phyloP scores from a whole-genome alignment of 2,797 vertebrate genomes.

The Acipenser transmontanus region DNA sequence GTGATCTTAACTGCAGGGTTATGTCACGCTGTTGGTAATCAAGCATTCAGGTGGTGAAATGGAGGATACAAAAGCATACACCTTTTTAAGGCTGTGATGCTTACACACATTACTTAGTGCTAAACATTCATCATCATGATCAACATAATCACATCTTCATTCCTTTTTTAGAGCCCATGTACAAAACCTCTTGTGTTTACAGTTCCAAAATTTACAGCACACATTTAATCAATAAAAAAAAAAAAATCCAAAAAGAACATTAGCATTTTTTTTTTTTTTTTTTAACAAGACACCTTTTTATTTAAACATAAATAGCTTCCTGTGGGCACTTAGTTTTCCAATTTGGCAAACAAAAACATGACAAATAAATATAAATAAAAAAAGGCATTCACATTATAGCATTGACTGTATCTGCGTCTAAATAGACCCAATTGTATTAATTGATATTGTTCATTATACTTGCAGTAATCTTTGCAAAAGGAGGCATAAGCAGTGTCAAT shows the following conservation, averaged over 20 bases:
- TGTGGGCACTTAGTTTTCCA: slow-evolving; percentile 76
- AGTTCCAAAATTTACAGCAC: slow-evolving; percentile 4
- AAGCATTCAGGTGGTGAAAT: slow-evolving; percentile 53
- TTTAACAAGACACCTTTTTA: slow-evolving; percentile 28
- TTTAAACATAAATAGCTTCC: slow-evolving; percentile 47
- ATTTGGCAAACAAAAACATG: slow-evolving; percentile 67
- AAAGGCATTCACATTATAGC: slow-evolving; percentile 7
- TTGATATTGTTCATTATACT: not conserved
- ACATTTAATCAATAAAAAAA: slow-evolving; percentile 12
- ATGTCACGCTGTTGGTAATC: slow-evolving; percentile 24
- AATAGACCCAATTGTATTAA: slow-evolving; percentile 3
- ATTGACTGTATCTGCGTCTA: not conserved
- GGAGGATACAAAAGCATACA: slow-evolving; percentile 35
- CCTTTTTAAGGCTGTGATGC: slow-evolving; percentile 59
- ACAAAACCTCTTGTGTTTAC: not conserved
- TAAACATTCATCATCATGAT: slow-evolving; percentile 43
- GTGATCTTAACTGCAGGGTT: slow-evolving; percentile 15
- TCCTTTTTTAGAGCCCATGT: not conserved
- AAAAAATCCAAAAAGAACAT: slow-evolving; percentile 6
- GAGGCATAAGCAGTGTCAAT: not conserved
- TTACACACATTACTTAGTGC: slow-evolving; percentile 49
- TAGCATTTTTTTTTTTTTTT: slow-evolving; percentile 13
- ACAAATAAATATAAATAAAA: slow-evolving; percentile 41
- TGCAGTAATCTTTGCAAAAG: not conserved
- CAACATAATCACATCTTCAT: not conserved